Evolutionary conservation across 2,888 invertebrate genomes (phyloP), one percentile per base, ranked within the genome.

Genomic region (Mamestra brassicae): DNA sequence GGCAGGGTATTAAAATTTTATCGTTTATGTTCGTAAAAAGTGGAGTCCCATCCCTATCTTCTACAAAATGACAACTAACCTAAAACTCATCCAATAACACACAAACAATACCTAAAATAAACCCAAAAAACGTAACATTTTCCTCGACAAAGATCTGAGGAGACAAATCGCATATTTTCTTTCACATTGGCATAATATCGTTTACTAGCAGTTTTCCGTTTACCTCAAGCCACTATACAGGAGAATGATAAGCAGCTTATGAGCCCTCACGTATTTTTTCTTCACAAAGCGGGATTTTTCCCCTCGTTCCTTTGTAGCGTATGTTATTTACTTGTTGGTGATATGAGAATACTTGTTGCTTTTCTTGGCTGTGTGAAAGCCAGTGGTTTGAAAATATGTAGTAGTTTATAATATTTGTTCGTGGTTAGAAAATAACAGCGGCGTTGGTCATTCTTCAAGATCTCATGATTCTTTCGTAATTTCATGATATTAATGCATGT

Each of bases 161-260:
- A 17, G 17, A 36, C 17, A 66, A 68, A 63, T 71, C 65, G 34
- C 6, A 70, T 70, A n/a, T 83, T 64, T 57, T 17, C 60, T 34
- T 63, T 55, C 71, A 61, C 58, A 76, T 76, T 72, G 76, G 57
- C 60, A 54, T 84, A 84, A 84, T 42, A 76, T 11, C 61, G 61
- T 82, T 42, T 70, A 76, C 81, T 60, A 70, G 26, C 66, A 76
- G 63, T 84, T 63, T 63, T 5, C 69, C 68, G 47, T 17, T 76
- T 74, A 74, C 83, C 78, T 60, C 61, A 34, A 74, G 47, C 65
- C 45, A 47, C 80, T 62, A 36, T 11, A 64, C 45, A 26, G 11
- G 36, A 45, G n/a, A n/a, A 75, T 50, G 62, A 57, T 80, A 82
- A 82, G 71, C 4, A 58, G 84, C 76, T 82, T 81, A 82, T 38